Base-by-base conservation (phyloP, 2,888 invertebrate genomes). In the Elmis aenea region DNA sequence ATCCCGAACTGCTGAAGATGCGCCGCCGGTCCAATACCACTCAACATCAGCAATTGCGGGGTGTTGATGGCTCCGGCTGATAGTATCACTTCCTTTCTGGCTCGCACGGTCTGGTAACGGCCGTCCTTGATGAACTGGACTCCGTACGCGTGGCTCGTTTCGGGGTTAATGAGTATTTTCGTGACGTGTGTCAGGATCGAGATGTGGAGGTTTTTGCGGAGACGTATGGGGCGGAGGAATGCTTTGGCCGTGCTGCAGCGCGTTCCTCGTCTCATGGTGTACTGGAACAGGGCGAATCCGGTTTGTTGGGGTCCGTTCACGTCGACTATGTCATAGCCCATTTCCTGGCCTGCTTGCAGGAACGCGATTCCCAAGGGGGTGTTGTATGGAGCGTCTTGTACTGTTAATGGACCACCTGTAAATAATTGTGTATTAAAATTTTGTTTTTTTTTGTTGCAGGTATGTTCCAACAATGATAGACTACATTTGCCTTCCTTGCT, bases 11-110 rank as follows among this genome's bases (percentile, higher is more conserved):
- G 77, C 43, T 73, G 61, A 2, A 92, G 68, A 58, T 92, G 85
- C n/a, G 75, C 64, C 12, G 71, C 74, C 0, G 88, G 86, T 1
- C 92, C 92, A 2, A 96, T 70, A 0, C 97, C 97, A 15, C 62
- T 62, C n/a, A 97, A 70, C 87, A 96, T 85, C 36, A 99, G 73
- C 5, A 97, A 63, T 55, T 97, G 96, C 0, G 96, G 94, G 0
- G 87, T 81, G 48, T 83, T 93, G 41, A 99, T 83, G 1, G 96
- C 83, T 0, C 97, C 97, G 0, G 87, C 91, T 1, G 87, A 78
- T 8, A 93, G 61, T 41, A 94, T 87, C 0, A 94, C 85, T 67
- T 90, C 90, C 37, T 81, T 77, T 39, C 74, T 76, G 0, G 90
- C 89, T 46, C 76, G 73, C 0, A 81, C 80, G 0, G 74, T 73